phyloP scores from a whole-genome alignment of 53 echinoderm and acorn worm species.

The Mesocentrotus franciscanus region DNA sequence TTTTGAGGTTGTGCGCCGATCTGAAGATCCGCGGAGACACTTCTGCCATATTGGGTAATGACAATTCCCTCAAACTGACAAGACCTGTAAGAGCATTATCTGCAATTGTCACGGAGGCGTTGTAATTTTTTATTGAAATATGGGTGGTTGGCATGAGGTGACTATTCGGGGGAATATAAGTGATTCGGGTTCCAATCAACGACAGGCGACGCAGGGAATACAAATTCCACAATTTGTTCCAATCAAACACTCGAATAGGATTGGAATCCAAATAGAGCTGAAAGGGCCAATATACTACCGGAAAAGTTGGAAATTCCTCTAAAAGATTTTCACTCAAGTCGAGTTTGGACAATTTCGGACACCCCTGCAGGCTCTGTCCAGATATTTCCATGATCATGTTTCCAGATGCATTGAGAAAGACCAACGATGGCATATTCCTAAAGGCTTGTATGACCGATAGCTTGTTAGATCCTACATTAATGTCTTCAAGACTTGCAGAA shows the following conservation, averaged over 20 bases:
- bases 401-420: conserved; percentile 13
- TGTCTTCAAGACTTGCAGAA: not conserved
- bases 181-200: not conserved
- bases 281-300: not conserved
- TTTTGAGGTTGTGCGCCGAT: not conserved
- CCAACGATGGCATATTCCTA: not conserved
- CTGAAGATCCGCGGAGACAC: not conserved
- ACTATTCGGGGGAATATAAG: not conserved
- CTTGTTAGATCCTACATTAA: conserved; percentile 40
- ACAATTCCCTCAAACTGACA: not conserved
- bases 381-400: not conserved
- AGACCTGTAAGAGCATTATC: not conserved
- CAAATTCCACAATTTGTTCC: conserved; percentile 6
- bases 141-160: not conserved
- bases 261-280: conserved; percentile 35
- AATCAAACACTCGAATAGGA: conserved; percentile 24
- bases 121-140: not conserved
- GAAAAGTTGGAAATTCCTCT: conserved; percentile 8
- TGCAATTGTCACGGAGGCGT: not conserved
- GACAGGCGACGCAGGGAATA: not conserved
- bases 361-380: not conserved
- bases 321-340: conserved; percentile 21
- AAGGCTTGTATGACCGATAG: not conserved
- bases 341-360: not conserved
- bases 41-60: not conserved